phyloP scores from a whole-genome alignment of 2,797 vertebrate species.

The Artibeus lituratus region DNA sequence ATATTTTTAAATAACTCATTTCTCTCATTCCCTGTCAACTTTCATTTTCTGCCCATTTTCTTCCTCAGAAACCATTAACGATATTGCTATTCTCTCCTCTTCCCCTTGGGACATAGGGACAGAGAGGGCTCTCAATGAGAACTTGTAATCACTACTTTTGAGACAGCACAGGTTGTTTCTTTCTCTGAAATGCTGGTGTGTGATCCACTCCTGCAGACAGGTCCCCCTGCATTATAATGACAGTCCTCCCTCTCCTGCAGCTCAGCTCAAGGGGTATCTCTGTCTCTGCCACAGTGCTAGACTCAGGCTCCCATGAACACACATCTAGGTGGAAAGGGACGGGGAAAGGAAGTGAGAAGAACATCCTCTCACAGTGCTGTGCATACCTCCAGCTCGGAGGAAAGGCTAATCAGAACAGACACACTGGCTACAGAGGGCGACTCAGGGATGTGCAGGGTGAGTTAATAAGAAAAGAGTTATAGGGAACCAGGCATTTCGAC shows the following conservation, averaged over 20 bases:
- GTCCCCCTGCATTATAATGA: not conserved
- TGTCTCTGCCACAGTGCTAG: not conserved
- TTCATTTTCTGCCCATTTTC: conserved; percentile 67
- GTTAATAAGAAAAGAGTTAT: not conserved
- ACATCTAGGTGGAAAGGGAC: not conserved
- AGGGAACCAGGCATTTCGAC: not conserved
- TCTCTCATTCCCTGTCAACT: conserved; percentile 28
- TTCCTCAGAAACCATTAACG: conserved; percentile 62
- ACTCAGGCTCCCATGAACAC: not conserved
- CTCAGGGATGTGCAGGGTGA: not conserved
- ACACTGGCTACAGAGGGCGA: not conserved
- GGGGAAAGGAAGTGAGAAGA: not conserved
- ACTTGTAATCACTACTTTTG: not conserved
- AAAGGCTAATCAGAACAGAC: not conserved
- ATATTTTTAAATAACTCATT: conserved; percentile 65
- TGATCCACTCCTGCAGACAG: not conserved
- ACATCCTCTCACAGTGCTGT: not conserved
- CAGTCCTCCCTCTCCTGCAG: not conserved
- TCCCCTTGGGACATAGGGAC: conserved; percentile 39
- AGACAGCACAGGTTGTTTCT: not conserved
- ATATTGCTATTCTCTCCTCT: conserved; percentile 49
- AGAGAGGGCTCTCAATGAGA: not conserved
- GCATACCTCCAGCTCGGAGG: not conserved
- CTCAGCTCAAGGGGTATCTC: not conserved
- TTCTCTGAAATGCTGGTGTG: not conserved